Evolutionary conservation across 2,113 vertebrate genomes (phyloP), one percentile per base, ranked within the genome.

Genomic region (Morone saxatilis): DNA sequence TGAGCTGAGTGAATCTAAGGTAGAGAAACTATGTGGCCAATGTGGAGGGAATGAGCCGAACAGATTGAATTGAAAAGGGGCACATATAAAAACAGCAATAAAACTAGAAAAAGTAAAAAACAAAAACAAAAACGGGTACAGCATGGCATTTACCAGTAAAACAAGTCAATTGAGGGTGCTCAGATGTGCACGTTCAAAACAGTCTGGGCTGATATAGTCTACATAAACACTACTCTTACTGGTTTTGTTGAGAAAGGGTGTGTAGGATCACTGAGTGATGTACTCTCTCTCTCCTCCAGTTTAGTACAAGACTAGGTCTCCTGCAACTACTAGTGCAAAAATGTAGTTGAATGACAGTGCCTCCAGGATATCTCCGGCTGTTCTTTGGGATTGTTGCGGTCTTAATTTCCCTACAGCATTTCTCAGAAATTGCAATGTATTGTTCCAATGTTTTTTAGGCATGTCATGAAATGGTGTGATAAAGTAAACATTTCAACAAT

Each of bases 1-100:
- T 92, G 92, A 89, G 81, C 85, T 86, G 87, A 90, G 87, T 80
- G 86, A 92, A 90, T 85, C 54, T 75, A 80, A 90, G 81, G 86
- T 88, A 80, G 81, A 78, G 78, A 76, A 68, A 76, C 77, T 77
- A 50, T 65, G 61, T 68, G 61, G 68, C 63, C 76, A 76, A 75
- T 88, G 80, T 71, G 80, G 67, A 78, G 90, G 80, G 80, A 93
- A 93, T 89, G 88, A 92, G 80, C 62, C 77, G 22, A 83, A 84
- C 73, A 88, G 75, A 89, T 86, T 86, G 89, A 89, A 94, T 90
- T 85, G 88, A 83, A 86, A 85, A 81, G 20, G 63, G 69, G 70
- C 62, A 66, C 71, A 75, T 84, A 80, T 86, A 85, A 88, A 88
- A 90, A 78, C 84, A 80, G 76, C 80, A 76, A 73, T 89, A 84